These are phyloP conservation scores for Heliconius nattereri DNA, from an alignment of 1,140 invertebrate species.

Conservation along the genomic window DNA sequence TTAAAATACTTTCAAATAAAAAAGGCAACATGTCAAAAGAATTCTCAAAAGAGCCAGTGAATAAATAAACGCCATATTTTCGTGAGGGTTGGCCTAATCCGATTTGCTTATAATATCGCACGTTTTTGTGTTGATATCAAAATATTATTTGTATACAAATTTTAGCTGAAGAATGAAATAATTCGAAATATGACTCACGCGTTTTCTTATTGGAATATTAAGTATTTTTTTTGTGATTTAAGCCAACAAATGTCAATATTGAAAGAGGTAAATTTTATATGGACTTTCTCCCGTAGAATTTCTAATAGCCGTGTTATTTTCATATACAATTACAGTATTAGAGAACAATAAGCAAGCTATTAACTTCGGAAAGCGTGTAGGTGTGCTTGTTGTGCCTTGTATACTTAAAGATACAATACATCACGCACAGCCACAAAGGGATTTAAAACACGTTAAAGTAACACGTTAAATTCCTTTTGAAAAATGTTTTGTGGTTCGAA, in stretches of 20 bases:
- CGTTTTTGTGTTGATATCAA: conserved; percentile 37
- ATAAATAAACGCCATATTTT: conserved; percentile 45
- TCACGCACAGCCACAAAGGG: conserved; percentile 23
- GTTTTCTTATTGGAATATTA: background rate
- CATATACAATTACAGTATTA: conserved; percentile 41
- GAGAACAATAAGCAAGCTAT: conserved; percentile 55
- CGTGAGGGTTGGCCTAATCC: conserved; percentile 57
- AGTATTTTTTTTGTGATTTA: background rate
- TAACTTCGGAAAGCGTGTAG: conserved; percentile 50
- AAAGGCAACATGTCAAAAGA: conserved; percentile 44
- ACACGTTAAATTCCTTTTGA: conserved; percentile 15
- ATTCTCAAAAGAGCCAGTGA: conserved; percentile 43
- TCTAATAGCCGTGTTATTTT: conserved; percentile 44
- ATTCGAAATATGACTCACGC: background rate
- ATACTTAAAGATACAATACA: conserved; percentile 10
- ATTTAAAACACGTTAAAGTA: conserved; percentile 33
- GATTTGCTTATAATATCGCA: conserved; percentile 56
- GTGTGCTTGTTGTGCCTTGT: conserved; percentile 42
- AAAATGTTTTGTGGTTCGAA: conserved; percentile 1
- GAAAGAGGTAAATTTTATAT: background rate
- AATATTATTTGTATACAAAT: conserved; percentile 31
- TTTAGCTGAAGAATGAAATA: background rate
- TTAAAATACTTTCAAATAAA: conserved; percentile 33
- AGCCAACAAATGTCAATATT: background rate
- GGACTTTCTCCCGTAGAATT: conserved; percentile 43